Conservation (phyloP, 2,888 invertebrate genomes). For the Parochlus steinenii region DNA sequence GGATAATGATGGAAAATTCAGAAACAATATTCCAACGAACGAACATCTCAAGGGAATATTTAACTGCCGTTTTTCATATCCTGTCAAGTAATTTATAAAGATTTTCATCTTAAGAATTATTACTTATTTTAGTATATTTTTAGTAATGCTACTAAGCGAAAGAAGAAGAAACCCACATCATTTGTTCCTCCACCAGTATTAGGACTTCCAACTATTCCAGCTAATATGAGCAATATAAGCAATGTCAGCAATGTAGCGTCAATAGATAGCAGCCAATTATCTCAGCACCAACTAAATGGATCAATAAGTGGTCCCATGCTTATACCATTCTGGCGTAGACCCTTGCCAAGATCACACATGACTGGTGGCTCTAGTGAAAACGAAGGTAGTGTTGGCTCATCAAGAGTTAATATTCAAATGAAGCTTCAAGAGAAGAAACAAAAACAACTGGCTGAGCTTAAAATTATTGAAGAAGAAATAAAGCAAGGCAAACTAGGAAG, state of each 20-base stretch:
- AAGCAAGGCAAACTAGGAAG: slow-evolving; percentile 61
- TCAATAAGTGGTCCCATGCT: slow-evolving; percentile 27
- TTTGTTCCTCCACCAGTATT: slow-evolving; percentile 59
- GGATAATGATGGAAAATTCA: slow-evolving; percentile 14
- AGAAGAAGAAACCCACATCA: slow-evolving; percentile 80
- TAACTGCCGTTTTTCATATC: slow-evolving; percentile 71
- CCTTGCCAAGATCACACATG: slow-evolving; percentile 39
- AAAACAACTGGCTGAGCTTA: slow-evolving; percentile 66
- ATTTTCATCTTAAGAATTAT: background rate
- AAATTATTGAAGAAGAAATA: slow-evolving; percentile 73
- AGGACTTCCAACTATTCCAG: slow-evolving; percentile 16
- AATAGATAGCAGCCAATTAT: background rate
- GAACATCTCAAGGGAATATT: slow-evolving; percentile 46
- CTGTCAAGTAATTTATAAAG: slow-evolving; percentile 34
- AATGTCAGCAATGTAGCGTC: background rate
- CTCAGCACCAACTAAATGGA: slow-evolving; percentile 14
- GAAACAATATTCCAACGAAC: slow-evolving; percentile 37
- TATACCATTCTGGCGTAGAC: slow-evolving; percentile 59
- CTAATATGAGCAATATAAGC: background rate
- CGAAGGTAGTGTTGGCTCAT: slow-evolving; percentile 55
- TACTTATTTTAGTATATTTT: slow-evolving; percentile 13
- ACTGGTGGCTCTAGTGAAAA: slow-evolving; percentile 52
- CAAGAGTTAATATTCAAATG: slow-evolving; percentile 69
- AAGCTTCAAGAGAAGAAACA: slow-evolving; percentile 78
- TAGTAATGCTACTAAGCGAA: slow-evolving; percentile 40